A percentile compares a stretch with the other conserved stretches of the same genome.
Evolutionary conservation across 2,888 invertebrate genomes (phyloP).

Genomic region (Zele albiditarsus): DNA sequence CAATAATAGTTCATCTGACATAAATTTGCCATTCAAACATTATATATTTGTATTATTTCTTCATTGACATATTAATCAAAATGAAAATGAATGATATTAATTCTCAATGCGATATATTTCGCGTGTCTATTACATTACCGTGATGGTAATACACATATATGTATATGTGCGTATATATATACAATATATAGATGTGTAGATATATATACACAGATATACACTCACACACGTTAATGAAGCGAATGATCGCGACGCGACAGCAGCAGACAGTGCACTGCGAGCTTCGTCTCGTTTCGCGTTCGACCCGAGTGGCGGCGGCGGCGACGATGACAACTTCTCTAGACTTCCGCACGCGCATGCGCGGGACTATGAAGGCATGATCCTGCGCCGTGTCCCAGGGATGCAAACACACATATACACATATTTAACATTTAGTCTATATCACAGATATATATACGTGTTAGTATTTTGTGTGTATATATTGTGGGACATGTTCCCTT

Average conservation of each 20-base stretch:
- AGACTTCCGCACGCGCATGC: conserved; percentile 66
- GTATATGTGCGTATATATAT: neutral
- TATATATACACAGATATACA: neutral
- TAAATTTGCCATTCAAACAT: too few species aligned
- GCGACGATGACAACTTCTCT: conserved; percentile 55
- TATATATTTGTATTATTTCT: neutral
- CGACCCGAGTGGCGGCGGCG: conserved; percentile 63
- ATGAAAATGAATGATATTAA: neutral
- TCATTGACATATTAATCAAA: neutral
- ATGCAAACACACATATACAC: conserved; percentile 38
- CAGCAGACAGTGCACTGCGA: conserved; percentile 70
- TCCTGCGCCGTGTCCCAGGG: conserved; percentile 57
- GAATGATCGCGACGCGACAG: conserved; percentile 58
- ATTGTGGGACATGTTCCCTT: conserved; percentile 12
- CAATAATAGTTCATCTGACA: too few species aligned
- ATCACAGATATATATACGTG: neutral
- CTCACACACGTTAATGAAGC: neutral
- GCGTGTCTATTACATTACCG: neutral
- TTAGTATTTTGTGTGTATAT: neutral
- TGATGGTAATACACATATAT: neutral
- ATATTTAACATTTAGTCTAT: conserved; percentile 8
- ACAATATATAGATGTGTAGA: neutral
- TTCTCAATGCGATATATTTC: too few species aligned
- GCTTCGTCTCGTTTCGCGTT: conserved; percentile 61
- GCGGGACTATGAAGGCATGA: conserved; percentile 57